A percentile compares a stretch with the other conserved stretches of the same genome.
Conservation (phyloP, 2,113 vertebrate species). For the Mesocricetus auratus region DNA sequence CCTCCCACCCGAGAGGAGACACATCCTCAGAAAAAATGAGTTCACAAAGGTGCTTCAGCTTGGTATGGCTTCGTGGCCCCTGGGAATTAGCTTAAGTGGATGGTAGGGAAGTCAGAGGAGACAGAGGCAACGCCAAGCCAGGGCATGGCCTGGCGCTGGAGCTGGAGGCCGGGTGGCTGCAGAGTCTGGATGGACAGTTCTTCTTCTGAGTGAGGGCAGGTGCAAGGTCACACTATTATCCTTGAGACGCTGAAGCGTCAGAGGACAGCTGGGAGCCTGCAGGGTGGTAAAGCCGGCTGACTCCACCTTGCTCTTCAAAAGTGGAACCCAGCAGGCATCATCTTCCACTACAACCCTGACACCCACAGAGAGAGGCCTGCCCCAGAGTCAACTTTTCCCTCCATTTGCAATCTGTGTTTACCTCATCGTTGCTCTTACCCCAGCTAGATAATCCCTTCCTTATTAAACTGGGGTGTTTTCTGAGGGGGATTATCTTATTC, state of each 20-base stretch:
- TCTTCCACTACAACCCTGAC: neutral
- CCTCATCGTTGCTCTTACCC: neutral
- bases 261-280: neutral
- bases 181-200: neutral
- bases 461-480: neutral
- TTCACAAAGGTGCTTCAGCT: neutral
- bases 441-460: neutral
- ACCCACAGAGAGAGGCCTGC: neutral
- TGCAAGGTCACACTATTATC: neutral
- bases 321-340: neutral
- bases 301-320: neutral
- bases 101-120: neutral
- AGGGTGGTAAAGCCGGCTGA: neutral
- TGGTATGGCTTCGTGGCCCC: neutral
- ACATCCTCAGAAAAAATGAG: neutral
- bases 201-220: neutral
- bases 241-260: neutral
- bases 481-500: neutral
- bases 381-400: neutral
- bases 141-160: accelerated
- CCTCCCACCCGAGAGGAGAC: neutral
- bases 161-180: neutral
- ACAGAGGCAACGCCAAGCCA: accelerated
- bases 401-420: neutral
- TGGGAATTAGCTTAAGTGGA: neutral